Evolutionary conservation across 2,113 vertebrate genomes (phyloP), one percentile per base, ranked within the genome.

Genomic region (Chionodraco myersi): DNA sequence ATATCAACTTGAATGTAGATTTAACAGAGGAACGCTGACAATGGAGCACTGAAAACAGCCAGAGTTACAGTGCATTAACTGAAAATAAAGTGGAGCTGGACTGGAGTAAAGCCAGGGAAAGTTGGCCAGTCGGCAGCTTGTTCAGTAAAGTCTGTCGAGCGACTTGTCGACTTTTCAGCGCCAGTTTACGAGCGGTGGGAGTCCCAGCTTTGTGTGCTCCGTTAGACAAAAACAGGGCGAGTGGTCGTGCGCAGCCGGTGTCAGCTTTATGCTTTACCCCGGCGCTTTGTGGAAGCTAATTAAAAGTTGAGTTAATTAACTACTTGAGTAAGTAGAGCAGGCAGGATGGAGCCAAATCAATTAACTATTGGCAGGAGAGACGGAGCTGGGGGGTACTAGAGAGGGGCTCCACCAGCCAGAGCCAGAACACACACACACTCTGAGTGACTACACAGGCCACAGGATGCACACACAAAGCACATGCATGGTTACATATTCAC

Each of bases 261-360:
- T 83, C 79, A 67, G 72, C 84, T 88, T 79, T 77, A 47, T 84
- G 77, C 77, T 87, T 78, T 59, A 83, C 65, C 44, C 72, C 3
- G 72, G 48, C 75, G n/a, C 80, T 15, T 77, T 58, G 84, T 84
- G 84, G 76, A 83, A 79, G 80, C 58, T 11, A 86, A 89, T 92
- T 88, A 86, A 91, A 87, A 90, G 89, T 90, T 87, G 79, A 91
- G 83, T 92, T 87, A 92, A 92, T 88, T 90, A 90, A 90, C 87
- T 85, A 88, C 87, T 89, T 77, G 75, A 90, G 85, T 86, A 85
- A 90, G 88, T 88, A 86, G 90, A 90, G 87, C 86, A 81, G 79
- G 80, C 81, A 59, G 82, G 73, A 86, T 68, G 85, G 86, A 92
- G 88, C 91, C 90, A 91, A 89, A 91, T 90, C 88, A 90, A 92